Percentiles rank a stretch among this genome's conserved stretches.
Evolutionary conservation across 2,888 invertebrate genomes (phyloP).

Genomic region (Microplitis deprimator): DNA sequence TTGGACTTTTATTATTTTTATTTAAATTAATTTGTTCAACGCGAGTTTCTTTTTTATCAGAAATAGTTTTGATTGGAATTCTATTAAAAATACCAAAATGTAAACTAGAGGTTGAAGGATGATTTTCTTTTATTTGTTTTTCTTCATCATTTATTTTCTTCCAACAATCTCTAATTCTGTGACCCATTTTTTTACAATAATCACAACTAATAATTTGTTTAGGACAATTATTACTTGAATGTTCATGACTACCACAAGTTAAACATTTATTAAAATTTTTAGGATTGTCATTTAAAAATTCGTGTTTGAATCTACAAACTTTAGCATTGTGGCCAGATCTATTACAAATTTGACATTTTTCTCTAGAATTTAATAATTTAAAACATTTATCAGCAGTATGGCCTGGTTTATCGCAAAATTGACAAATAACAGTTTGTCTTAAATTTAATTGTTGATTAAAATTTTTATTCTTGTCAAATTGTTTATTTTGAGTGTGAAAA

Average conservation of each 20-base stretch:
- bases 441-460: neutral
- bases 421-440: too few relatives aligned
- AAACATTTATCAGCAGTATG: too few relatives aligned
- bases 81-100: neutral
- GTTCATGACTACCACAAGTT: neutral
- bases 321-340: too few relatives aligned
- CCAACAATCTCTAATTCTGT: neutral
- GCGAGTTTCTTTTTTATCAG: too few relatives aligned
- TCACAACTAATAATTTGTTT: neutral
- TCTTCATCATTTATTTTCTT: neutral
- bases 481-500: neutral
- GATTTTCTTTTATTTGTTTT: neutral
- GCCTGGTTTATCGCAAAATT: too few relatives aligned
- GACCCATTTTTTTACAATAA: neutral
- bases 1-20: conserved; percentile 17
- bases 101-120: too few relatives aligned
- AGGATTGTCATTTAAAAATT: too few relatives aligned
- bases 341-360: too few relatives aligned
- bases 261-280: neutral
- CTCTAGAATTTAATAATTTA: too few relatives aligned
- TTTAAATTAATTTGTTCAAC: conserved; percentile 26
- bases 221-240: conserved; percentile 2
- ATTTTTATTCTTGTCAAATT: neutral
- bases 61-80: conserved; percentile 15
- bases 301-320: too few relatives aligned